Evolutionary conservation across 1,140 invertebrate genomes (phyloP), one percentile per base, ranked within the genome.

Genomic region (Sitodiplosis mosellana): DNA sequence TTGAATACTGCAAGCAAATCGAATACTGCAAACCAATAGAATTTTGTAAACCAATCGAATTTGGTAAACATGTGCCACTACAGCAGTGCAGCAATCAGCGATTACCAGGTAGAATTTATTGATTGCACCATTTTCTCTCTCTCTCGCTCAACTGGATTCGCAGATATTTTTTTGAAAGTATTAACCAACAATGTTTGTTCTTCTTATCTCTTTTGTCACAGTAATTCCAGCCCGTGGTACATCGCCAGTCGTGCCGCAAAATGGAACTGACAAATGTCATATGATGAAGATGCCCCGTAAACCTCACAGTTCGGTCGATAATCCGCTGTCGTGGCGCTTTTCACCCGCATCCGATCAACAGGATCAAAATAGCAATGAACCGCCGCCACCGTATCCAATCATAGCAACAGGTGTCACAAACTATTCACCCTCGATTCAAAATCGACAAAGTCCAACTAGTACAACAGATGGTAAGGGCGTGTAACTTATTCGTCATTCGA

Each of bases 351-450:
- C 80, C 78, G 6, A 27, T 27, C 27, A 27, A 27, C 27, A 27
- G 10, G 27, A 27, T 27, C 27, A 27, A 27, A 27, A 27, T 19
- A 66, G 61, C 42, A 68, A 72, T 57, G 77, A 81, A 1, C 85
- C 86, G 4, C 85, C 86, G 4, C 82, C 83, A 1, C 82, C 83
- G 0, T 70, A 84, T 45, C 66, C 76, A 12, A 63, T 67, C 15
- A 74, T 70, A 19, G 69, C 71, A 11, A 75, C 81, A 2, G 83
- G 85, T 1, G 76, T 79, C 3, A 86, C 87, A 1, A 84, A 84
- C 2, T 89, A 90, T 59, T 81, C 81, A 2, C 80, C 78, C 4
- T 87, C 84, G 1, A 83, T 87, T 67, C 83, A 86, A 56, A 88
- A 80, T 58, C 73, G 85, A 3, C 85, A 89, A 54, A 87, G 83